Percentiles rank a stretch among this genome's conserved stretches.
phyloP scores from a whole-genome alignment of 2,797 vertebrate genomes.

The Platyrinchus mystaceus region DNA sequence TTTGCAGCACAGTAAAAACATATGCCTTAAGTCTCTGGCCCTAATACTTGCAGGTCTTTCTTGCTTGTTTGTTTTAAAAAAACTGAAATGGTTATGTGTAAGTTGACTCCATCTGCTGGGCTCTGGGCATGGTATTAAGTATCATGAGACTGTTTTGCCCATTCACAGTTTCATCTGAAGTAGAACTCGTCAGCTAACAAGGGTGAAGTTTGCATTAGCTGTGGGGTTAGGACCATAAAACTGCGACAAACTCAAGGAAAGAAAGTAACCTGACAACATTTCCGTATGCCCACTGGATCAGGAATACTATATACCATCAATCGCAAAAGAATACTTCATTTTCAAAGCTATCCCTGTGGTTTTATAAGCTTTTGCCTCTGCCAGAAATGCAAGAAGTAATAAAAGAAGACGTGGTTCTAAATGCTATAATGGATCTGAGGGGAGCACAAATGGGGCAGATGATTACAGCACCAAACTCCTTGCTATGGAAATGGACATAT shows the following conservation, averaged over 20 bases:
- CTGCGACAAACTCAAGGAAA: conserved; percentile 43
- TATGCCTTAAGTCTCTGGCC: neutral
- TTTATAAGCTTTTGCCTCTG: conserved; percentile 66
- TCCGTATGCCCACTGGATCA: conserved; percentile 52
- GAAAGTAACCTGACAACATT: conserved; percentile 67
- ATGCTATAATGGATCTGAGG: conserved; percentile 47
- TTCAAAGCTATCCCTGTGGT: conserved; percentile 46
- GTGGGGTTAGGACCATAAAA: conserved; percentile 57
- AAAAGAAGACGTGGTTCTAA: conserved; percentile 64
- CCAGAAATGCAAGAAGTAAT: conserved; percentile 71
- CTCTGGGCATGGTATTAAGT: neutral
- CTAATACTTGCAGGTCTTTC: neutral
- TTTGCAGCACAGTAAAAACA: neutral
- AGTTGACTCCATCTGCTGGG: conserved; percentile 33
- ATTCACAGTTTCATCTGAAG: neutral
- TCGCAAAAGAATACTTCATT: conserved; percentile 38
- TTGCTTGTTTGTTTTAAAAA: neutral
- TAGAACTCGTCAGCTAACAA: conserved; percentile 21
- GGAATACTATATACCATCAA: conserved; percentile 31
- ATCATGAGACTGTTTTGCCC: neutral
- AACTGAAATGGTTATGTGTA: neutral
- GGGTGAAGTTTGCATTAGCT: conserved; percentile 51
- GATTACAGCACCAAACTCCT: conserved; percentile 45
- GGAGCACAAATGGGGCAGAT: conserved; percentile 37
- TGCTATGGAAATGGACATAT: conserved; percentile 15